Evolutionary conservation across 2,888 invertebrate genomes (phyloP).

Genomic region (Gortyna flavago): DNA sequence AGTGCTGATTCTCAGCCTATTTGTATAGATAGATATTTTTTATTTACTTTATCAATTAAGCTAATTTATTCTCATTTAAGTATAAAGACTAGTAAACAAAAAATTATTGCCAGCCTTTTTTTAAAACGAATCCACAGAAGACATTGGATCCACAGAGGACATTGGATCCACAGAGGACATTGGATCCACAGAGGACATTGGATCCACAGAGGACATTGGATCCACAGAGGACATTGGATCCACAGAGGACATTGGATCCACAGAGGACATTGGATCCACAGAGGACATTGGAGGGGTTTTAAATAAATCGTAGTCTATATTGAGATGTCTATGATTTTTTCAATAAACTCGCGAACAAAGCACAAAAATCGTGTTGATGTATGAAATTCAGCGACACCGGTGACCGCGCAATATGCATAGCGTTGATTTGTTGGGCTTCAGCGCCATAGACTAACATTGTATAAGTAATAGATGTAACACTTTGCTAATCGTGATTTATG

Average conservation of each 20-base stretch:
- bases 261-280: not conserved
- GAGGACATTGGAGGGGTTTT: not conserved
- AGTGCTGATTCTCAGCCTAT: too few relatives aligned
- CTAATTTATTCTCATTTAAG: too few relatives aligned
- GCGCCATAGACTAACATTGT: constrained; percentile 48
- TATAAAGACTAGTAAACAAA: not conserved
- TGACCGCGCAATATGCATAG: constrained; percentile 70
- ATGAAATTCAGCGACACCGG: constrained; percentile 68
- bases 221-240: not conserved
- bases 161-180: not conserved
- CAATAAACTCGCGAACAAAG: constrained; percentile 42
- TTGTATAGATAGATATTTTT: too few relatives aligned
- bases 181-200: not conserved
- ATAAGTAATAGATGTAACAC: constrained; percentile 22
- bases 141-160: not conserved
- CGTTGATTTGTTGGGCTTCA: constrained; percentile 67
- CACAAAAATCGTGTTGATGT: constrained; percentile 64
- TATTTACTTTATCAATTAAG: too few relatives aligned
- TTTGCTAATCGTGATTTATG: not conserved
- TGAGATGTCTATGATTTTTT: constrained; percentile 22
- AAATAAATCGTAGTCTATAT: not conserved
- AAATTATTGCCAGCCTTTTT: not conserved
- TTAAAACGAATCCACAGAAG: not conserved
- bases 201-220: not conserved
- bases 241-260: not conserved